phyloP scores from a whole-genome alignment of 2,797 vertebrate species.

The Micrastur ruficollis region DNA sequence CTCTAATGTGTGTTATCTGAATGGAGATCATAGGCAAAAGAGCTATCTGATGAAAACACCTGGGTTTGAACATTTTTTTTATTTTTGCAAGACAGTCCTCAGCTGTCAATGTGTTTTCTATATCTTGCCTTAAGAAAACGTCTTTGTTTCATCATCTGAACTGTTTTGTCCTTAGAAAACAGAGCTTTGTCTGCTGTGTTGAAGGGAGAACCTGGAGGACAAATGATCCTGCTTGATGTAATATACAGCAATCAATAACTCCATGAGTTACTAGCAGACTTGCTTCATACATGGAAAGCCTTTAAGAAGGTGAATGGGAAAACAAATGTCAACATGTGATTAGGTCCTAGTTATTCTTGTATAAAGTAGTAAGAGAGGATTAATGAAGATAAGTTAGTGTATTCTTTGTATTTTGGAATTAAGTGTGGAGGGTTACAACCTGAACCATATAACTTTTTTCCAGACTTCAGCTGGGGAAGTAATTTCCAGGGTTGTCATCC shows the following conservation, averaged over 20 bases:
- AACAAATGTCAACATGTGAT: neutral
- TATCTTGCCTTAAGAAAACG: neutral
- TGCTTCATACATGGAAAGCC: neutral
- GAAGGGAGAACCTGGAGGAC: neutral
- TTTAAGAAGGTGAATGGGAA: neutral
- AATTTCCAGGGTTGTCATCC: neutral
- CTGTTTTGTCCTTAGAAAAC: neutral
- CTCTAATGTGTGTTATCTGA: neutral
- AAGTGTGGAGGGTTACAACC: neutral
- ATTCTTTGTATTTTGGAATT: neutral
- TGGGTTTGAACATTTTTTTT: neutral
- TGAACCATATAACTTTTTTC: neutral
- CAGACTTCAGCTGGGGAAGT: neutral
- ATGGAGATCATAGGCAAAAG: neutral
- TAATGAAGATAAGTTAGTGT: neutral
- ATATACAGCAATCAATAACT: neutral
- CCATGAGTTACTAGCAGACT: neutral
- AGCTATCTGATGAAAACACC: neutral
- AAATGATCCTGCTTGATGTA: conserved; percentile 8
- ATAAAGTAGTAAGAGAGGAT: neutral
- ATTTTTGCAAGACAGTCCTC: neutral
- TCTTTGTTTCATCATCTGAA: neutral
- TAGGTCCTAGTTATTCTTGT: neutral
- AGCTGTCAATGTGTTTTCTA: neutral
- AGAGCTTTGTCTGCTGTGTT: neutral